phyloP scores from a whole-genome alignment of 2,797 vertebrate species.

The Phoeniculus purpureus region DNA sequence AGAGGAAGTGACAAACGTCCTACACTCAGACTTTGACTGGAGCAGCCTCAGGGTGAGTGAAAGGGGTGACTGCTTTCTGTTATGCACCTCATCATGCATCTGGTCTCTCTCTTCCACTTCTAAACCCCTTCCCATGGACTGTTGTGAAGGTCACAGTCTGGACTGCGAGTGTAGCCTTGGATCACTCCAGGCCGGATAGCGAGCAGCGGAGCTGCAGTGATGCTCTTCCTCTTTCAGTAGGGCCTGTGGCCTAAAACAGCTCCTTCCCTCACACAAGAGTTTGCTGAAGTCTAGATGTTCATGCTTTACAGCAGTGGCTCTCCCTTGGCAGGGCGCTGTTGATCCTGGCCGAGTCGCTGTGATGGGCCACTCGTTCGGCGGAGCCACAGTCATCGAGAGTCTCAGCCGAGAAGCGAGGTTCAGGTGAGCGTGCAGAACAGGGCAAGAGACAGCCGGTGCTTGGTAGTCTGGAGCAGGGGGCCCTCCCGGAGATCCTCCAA shows the following conservation, averaged over 20 bases:
- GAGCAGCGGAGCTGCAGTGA: neutral
- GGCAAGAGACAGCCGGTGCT: neutral
- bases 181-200: neutral
- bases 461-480: neutral
- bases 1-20: conserved; percentile 79
- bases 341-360: conserved; percentile 85
- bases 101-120: neutral
- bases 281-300: too few relatives aligned
- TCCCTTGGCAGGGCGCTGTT: conserved; percentile 84
- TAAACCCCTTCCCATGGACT: neutral
- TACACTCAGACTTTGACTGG: conserved; percentile 86
- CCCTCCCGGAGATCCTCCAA: neutral
- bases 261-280: neutral
- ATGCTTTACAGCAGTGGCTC: neutral
- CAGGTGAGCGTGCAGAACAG: conserved; percentile 80
- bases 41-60: conserved; percentile 83
- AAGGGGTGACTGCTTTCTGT: neutral
- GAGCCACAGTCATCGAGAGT: conserved; percentile 88
- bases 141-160: neutral
- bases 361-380: conserved; percentile 96
- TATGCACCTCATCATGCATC: neutral
- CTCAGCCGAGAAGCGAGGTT: conserved; percentile 91
- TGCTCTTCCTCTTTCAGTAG: neutral
- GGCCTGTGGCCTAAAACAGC: neutral
- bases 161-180: neutral